Conservation (phyloP, 2,888 invertebrate species). For the Galeopsomyia nigrocyanea region DNA sequence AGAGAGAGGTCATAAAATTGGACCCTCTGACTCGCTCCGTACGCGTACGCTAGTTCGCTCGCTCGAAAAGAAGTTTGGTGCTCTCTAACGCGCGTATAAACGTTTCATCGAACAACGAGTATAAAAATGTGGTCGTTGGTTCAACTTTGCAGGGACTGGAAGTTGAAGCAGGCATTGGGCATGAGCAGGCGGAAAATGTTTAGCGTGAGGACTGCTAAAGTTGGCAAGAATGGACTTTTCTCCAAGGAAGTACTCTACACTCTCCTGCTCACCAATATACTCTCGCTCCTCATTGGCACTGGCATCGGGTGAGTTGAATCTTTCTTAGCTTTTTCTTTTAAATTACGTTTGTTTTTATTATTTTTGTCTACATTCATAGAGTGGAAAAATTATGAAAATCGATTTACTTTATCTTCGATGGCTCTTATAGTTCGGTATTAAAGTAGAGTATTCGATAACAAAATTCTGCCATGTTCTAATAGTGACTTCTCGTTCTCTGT, state of each 20-base stretch:
- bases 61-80: too few relatives aligned
- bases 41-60: too few relatives aligned
- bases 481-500: constrained; percentile 48
- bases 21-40: too few relatives aligned
- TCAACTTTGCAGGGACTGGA: constrained; percentile 79
- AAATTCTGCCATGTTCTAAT: neutral
- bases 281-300: constrained; percentile 90
- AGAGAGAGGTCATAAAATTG: too few relatives aligned
- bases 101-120: too few relatives aligned
- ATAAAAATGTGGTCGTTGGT: neutral
- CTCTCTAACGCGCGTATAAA: too few relatives aligned
- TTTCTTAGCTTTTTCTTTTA: constrained; percentile 3
- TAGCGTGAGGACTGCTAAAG: constrained; percentile 80
- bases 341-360: too few relatives aligned
- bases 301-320: constrained; percentile 84
- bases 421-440: neutral
- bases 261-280: constrained; percentile 89
- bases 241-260: constrained; percentile 92
- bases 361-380: neutral
- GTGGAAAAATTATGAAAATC: neutral
- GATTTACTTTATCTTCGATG: constrained; percentile 4
- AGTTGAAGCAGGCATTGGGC: constrained; percentile 81
- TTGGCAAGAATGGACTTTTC: constrained; percentile 86
- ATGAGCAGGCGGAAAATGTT: constrained; percentile 73
- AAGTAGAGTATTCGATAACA: too few relatives aligned